phyloP scores from a whole-genome alignment of 2,113 vertebrate species.

The Ia io region DNA sequence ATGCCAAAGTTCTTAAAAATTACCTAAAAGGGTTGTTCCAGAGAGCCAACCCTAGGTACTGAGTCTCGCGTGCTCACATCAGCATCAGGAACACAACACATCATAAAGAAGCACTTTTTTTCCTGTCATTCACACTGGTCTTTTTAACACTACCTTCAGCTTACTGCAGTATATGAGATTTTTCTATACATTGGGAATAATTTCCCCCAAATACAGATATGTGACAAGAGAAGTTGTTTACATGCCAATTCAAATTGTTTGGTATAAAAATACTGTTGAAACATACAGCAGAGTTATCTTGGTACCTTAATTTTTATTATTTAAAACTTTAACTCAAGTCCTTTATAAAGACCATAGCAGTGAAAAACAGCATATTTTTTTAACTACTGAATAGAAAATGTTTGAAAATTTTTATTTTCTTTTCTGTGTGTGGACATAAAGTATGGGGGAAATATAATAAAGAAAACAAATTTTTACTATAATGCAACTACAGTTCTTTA shows the following conservation, averaged over 20 bases:
- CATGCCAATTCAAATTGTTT: slow-evolving; percentile 30
- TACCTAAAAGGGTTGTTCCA: slow-evolving; percentile 86
- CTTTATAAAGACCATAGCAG: slow-evolving; percentile 62
- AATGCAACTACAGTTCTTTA: slow-evolving; percentile 73
- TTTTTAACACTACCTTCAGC: slow-evolving; percentile 72
- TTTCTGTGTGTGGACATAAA: slow-evolving; percentile 72
- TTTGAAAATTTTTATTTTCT: slow-evolving; percentile 72
- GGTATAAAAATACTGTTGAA: slow-evolving; percentile 56
- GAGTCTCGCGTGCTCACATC: slow-evolving; percentile 67
- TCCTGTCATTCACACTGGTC: slow-evolving; percentile 72
- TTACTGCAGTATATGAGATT: slow-evolving; percentile 58
- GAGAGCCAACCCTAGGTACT: slow-evolving; percentile 87
- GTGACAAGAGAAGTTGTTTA: slow-evolving; percentile 45
- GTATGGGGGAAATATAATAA: slow-evolving; percentile 66
- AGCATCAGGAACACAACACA: slow-evolving; percentile 72
- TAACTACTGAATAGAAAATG: slow-evolving; percentile 73
- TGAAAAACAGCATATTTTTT: slow-evolving; percentile 79
- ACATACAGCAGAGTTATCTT: slow-evolving; percentile 23
- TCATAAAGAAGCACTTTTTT: slow-evolving; percentile 73
- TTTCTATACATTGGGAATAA: slow-evolving; percentile 52
- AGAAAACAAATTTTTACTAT: slow-evolving; percentile 75
- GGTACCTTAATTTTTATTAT: slow-evolving; percentile 67
- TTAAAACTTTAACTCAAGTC: slow-evolving; percentile 75
- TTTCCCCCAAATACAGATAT: slow-evolving; percentile 58
- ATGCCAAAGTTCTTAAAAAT: slow-evolving; percentile 90